Evolutionary conservation across 92 coral and sea anemone species (phyloP).

Genomic region (Micromussa lordhowensis): DNA sequence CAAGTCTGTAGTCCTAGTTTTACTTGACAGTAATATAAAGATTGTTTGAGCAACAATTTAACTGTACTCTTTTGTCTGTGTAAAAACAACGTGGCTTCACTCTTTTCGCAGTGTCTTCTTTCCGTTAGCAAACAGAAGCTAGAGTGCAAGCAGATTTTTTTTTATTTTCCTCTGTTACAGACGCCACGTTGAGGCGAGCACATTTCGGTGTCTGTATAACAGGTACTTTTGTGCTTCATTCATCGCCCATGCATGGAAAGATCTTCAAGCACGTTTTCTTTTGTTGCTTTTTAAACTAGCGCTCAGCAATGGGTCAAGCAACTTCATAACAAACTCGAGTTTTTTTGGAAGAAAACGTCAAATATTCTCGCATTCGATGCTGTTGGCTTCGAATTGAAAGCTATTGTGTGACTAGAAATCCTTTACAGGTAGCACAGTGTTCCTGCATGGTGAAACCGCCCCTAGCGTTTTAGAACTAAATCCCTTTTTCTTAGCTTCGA

Average conservation of each 20-base stretch:
- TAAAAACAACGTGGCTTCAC: conserved; percentile 10
- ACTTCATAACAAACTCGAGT: not conserved
- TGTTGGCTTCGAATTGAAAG: not conserved
- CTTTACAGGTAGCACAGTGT: not conserved
- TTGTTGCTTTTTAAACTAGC: conserved; percentile 32
- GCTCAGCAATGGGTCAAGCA: conserved; percentile 10
- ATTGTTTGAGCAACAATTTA: conserved; percentile 16
- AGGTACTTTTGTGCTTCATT: conserved; percentile 51
- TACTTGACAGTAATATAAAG: not conserved
- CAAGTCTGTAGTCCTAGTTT: not conserved
- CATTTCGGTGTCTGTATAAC: conserved; percentile 10
- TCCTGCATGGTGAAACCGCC: not conserved
- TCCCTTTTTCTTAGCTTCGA: not conserved
- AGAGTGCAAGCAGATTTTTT: conserved; percentile 1
- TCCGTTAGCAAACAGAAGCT: conserved; percentile 1
- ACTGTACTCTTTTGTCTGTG: conserved; percentile 22
- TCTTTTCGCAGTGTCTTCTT: conserved; percentile 9
- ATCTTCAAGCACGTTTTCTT: conserved; percentile 52
- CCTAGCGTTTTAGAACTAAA: not conserved
- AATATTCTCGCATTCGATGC: not conserved
- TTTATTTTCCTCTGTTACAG: not conserved
- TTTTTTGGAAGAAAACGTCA: not conserved
- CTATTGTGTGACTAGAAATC: not conserved
- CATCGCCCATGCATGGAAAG: conserved; percentile 12
- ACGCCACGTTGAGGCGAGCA: conserved; percentile 40